Evolutionary conservation across 2,888 invertebrate genomes (phyloP).

Genomic region (Aporophyla lueneburgensis): DNA sequence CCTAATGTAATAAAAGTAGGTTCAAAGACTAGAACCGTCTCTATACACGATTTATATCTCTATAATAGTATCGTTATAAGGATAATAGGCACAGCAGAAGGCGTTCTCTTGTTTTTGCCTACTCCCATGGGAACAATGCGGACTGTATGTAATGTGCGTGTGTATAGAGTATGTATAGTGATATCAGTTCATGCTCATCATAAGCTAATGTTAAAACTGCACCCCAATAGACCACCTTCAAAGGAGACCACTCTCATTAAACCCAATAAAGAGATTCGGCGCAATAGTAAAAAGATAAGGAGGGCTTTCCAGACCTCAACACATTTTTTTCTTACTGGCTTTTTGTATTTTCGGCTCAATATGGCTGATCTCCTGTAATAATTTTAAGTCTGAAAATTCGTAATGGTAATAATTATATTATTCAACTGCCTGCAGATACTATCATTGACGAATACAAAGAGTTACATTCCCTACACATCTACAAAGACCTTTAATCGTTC

Average conservation of each 20-base stretch:
- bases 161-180: neutral
- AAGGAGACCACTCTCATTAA: neutral
- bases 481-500: slow-evolving; percentile 50
- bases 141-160: neutral
- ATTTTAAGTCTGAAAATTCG: neutral
- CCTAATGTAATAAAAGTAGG: no score
- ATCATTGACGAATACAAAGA: slow-evolving; percentile 4
- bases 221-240: neutral
- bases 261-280: no score
- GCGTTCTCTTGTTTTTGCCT: neutral
- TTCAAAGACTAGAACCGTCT: no score
- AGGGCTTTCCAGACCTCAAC: no score
- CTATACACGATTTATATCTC: neutral
- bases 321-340: no score
- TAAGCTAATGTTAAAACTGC: neutral
- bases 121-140: neutral
- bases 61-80: neutral
- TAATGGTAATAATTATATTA: neutral
- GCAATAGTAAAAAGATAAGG: no score
- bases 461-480: slow-evolving; percentile 18
- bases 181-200: neutral
- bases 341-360: no score
- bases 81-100: neutral
- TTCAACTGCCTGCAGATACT: neutral
- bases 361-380: no score